A percentile compares a stretch with the other conserved stretches of the same genome.
These are phyloP conservation scores for Sarotherodon lohbergeri DNA, from an alignment of 2,113 vertebrate genomes.

Conservation along the genomic window DNA sequence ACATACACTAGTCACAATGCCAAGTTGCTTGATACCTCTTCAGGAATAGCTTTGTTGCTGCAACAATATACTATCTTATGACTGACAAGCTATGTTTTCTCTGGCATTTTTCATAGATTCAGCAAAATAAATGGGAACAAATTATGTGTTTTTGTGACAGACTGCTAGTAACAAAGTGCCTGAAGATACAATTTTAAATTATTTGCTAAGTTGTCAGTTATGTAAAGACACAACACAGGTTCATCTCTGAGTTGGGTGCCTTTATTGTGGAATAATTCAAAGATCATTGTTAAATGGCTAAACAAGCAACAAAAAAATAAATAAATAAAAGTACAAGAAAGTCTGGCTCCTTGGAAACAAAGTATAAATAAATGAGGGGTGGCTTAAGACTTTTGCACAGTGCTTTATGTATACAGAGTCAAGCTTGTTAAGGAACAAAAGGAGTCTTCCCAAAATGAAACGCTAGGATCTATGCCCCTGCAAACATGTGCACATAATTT, in stretches of 20 bases:
- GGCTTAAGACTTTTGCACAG: neutral
- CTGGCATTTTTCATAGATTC: accelerated
- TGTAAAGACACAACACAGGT: neutral
- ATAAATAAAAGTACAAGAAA: neutral
- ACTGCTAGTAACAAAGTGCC: neutral
- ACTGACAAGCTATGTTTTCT: neutral
- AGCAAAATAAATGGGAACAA: neutral
- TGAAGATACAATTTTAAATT: neutral
- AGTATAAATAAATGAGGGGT: neutral
- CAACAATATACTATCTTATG: neutral
- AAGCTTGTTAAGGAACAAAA: neutral
- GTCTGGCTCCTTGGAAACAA: accelerated
- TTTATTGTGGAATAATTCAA: neutral
- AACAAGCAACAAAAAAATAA: neutral
- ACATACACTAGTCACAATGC: neutral
- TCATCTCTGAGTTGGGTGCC: neutral
- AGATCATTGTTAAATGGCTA: neutral
- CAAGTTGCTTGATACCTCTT: neutral
- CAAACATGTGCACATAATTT: neutral
- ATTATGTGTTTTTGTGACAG: neutral
- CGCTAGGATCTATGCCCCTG: neutral
- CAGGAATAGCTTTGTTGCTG: neutral
- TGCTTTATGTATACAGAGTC: neutral
- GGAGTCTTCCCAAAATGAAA: neutral
- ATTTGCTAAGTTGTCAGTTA: neutral